Base-by-base conservation (phyloP, 2,888 invertebrate genomes). In the Melanotus villosus region DNA sequence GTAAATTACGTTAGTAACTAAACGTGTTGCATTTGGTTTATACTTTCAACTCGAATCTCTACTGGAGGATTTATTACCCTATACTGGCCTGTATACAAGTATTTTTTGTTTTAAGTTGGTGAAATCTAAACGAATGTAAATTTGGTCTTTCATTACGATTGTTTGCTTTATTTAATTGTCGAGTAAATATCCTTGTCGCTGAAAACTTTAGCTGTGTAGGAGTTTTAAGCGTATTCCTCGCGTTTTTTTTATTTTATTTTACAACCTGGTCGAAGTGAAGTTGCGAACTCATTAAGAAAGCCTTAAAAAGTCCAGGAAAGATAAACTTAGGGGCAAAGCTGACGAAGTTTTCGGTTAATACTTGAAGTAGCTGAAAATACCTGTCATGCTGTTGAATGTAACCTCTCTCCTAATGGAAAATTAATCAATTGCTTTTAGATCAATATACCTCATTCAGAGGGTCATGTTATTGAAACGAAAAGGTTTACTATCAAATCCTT, bases 1-100 rank as follows among this genome's bases (percentile, higher is more conserved):
- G 47, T 36, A 56, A 56, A 34, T 12, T 6, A 43, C 4, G 21
- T n/a, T n/a, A 36, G 54, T 36, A 34, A 36, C 9, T 2, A 14
- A 56, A 56, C 34, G 56, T 56, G 56, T 56, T 56, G 56, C 36
- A 56, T 36, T 36, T n/a, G 12, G 30, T 52, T 52, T 18, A 4
- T 12, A 16, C 18, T 18, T 18, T 21, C 10, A 23, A 1, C 6
- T 9, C 12, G 10, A 50, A 38, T n/a, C 36, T 14, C 16, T 14
- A 7, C 4, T 38, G 14, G 12, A 5, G 7, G 32, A 12, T n/a
- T n/a, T n/a, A n/a, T n/a, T n/a, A 34, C 0, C 21, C 1, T 19
- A 12, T 18, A 9, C 14, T 52, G 52, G 32, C 52, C 32, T 14
- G 32, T 52, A 18, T 32, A 7, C 18, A 32, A 52, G 32, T 1